Evolutionary conservation across 2,888 invertebrate species (phyloP), one percentile per base, ranked within the genome.

Genomic region (Epirrhoe tristata): DNA sequence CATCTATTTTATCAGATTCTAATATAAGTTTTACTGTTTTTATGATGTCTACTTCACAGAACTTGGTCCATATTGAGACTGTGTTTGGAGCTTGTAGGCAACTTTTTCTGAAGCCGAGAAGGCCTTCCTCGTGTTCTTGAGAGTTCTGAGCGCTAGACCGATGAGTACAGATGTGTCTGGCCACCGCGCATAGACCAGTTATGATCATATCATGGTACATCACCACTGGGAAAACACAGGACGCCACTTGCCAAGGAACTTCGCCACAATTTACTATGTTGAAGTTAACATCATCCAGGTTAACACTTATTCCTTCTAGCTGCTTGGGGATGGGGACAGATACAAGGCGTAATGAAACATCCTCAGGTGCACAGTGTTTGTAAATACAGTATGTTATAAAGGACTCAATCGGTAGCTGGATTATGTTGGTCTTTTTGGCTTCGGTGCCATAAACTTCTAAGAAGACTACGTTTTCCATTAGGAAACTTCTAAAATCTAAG

Each of bases 21-120:
- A 93, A 74, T 57, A 95, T 74, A n/a, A 88, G 78, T 69, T 94
- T 94, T 0, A 96, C 88, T 0, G 96, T 94, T 60, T 90, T 84
- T 10, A 97, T 94, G 52, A 98, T 90, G 81, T 98, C 97, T 4
- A 97, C 94, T 93, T 98, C 98, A 93, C 98, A 98, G 84, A 98
- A 98, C 79, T 96, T 96, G 0, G 98, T 98, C 98, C 98, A 98
- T 48, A 97, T 93, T 7, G 98, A 98, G 7, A 95, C 94, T 89
- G 98, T 98, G 32, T 97, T 96, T 60, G 97, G 97, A 1, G 98
- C 96, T 77, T 97, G 94, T 12, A 98, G 90, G 80, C 98, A 98
- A 60, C 96, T 95, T 69, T 95, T 95, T 68, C 97, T 95, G 80
- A 98, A 98, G 0, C 98, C 98, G 12, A 98, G 90, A 51, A 98